A percentile compares a stretch with the other conserved stretches of the same genome.
Evolutionary conservation across 1,140 invertebrate species (phyloP).

Genomic region (Drosophila equinoxialis): DNA sequence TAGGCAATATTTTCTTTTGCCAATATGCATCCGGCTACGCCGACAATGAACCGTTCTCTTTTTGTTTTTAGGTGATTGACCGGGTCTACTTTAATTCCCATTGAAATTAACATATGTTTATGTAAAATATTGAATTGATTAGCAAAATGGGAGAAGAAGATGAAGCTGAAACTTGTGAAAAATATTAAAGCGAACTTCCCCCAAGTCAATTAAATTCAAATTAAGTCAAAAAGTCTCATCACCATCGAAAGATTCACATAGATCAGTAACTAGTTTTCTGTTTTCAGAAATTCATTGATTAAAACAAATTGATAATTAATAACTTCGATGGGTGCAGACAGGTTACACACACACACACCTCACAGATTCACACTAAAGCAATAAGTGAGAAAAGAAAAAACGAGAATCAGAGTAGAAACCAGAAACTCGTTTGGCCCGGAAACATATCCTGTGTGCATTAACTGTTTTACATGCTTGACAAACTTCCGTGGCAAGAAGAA

Average conservation of each 20-base stretch:
- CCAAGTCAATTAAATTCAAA: slow-evolving; percentile 70
- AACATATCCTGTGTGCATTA: slow-evolving; percentile 81
- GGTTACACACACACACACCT: slow-evolving; percentile 5
- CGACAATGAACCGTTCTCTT: slow-evolving; percentile 8
- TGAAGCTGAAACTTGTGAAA: slow-evolving; percentile 56
- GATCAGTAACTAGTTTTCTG: slow-evolving; percentile 34
- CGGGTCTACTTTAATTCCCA: slow-evolving; percentile 50
- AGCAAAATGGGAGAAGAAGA: background rate
- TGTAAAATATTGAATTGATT: slow-evolving; percentile 46
- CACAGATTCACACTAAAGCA: background rate
- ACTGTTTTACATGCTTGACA: slow-evolving; percentile 75
- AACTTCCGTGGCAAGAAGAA: slow-evolving; percentile 61
- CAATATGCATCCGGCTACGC: slow-evolving; percentile 16
- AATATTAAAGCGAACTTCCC: slow-evolving; percentile 75
- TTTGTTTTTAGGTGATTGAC: slow-evolving; percentile 43
- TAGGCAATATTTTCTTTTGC: slow-evolving; percentile 1
- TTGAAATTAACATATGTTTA: slow-evolving; percentile 47
- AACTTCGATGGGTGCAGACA: slow-evolving; percentile 61
- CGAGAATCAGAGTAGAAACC: slow-evolving; percentile 14
- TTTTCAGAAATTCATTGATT: slow-evolving; percentile 58
- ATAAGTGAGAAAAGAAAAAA: slow-evolving; percentile 18
- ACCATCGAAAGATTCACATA: slow-evolving; percentile 21
- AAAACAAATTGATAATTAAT: slow-evolving; percentile 76
- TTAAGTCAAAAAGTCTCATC: slow-evolving; percentile 46
- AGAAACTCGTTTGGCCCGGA: slow-evolving; percentile 67